phyloP scores from a whole-genome alignment of 2,888 invertebrate species.

The Hoplodrina blanda region DNA sequence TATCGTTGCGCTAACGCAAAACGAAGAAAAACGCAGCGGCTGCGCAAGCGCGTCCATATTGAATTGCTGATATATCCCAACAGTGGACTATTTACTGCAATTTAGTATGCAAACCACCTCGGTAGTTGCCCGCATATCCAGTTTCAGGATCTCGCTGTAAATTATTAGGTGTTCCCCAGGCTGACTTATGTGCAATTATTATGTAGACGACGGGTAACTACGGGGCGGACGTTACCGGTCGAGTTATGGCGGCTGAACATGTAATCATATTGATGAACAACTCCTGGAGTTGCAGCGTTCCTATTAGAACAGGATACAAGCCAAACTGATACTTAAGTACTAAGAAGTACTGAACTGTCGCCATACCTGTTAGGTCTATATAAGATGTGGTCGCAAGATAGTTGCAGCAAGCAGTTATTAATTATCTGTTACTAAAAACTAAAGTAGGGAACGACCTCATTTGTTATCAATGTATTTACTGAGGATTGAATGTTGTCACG shows the following conservation, averaged over 20 bases:
- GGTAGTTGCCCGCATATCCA: constrained; percentile 49
- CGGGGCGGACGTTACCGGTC: constrained; percentile 58
- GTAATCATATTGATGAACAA: constrained; percentile 74
- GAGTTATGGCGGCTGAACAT: constrained; percentile 59
- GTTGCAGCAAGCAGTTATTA: constrained; percentile 11
- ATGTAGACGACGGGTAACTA: constrained; percentile 53
- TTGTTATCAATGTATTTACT: constrained; percentile 49
- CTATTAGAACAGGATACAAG: constrained; percentile 34
- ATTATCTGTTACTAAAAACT: constrained; percentile 34
- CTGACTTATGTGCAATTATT: constrained; percentile 72
- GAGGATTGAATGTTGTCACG: constrained; percentile 25
- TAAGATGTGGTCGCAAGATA: constrained; percentile 15
- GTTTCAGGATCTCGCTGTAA: constrained; percentile 69
- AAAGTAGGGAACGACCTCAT: constrained; percentile 51
- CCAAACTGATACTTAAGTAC: constrained; percentile 41
- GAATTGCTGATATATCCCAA: constrained; percentile 33
- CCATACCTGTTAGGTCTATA: constrained; percentile 1
- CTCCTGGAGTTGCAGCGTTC: constrained; percentile 48
- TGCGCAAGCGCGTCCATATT: constrained; percentile 21
- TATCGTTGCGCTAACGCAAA: constrained; percentile 50
- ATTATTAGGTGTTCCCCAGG: constrained; percentile 65
- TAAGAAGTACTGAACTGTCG: constrained; percentile 19
- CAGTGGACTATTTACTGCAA: constrained; percentile 46
- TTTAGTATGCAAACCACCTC: constrained; percentile 56
- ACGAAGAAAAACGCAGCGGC: constrained; percentile 39